Evolutionary conservation across 1,140 invertebrate species (phyloP), one percentile per base, ranked within the genome.

Genomic region (Leptinotarsa undecemlineata): DNA sequence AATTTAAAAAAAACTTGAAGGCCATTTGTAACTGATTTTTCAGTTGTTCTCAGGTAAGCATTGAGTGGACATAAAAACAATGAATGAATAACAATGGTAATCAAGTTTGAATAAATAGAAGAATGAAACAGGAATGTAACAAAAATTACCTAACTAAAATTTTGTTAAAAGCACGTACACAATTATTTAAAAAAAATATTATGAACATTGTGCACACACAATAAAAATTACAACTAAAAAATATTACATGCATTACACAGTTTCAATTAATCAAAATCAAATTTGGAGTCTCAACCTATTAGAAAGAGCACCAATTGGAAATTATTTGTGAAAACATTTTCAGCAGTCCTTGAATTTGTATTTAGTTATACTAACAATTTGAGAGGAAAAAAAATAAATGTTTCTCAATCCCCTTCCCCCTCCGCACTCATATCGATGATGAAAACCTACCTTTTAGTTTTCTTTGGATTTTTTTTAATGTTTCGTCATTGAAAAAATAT

Each of bases 171-270:
- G 71, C 74, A 76, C 63, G 48, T 69, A 17, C 47, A 67, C 64
- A 76, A 73, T 69, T n/a, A 73, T 71, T 70, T 8, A 73, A 71
- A 70, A 73, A 69, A 72, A 73, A 73, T 23, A 8, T 33, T 64
- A 68, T 76, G 61, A 76, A 76, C 51, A 76, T 76, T 76, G 75
- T 68, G 75, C 73, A 76, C 75, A 76, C 75, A 76, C 47, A 74
- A 73, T 69, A 72, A 70, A 76, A 74, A 75, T 66, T 75, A 76
- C 60, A 71, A 73, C 69, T 71, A 63, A 71, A 74, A 76, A 76
- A 72, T 64, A 17, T 75, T 73, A 76, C 67, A 76, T 57, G 51
- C 51, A 57, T 57, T 57, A 57, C n/a, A 57, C 51, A 57, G 51
- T 57, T 67, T 17, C 20, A 26, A 67, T 8, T 67, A 26, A 23